Conservation (phyloP, 2,888 invertebrate species). For the Apocheima hispidaria region DNA sequence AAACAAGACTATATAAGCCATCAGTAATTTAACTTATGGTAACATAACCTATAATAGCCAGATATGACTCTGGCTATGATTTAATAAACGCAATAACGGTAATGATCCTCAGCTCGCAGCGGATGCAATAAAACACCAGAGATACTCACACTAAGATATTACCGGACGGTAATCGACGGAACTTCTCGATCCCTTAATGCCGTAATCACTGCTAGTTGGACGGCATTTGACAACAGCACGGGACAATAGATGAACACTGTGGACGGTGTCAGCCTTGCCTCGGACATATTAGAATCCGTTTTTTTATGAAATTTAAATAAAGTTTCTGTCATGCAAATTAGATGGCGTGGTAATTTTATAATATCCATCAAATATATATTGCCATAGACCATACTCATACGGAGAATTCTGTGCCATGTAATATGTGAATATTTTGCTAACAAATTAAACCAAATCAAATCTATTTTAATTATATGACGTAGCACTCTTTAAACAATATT, state of each 20-base stretch:
- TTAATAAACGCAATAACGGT: slow-evolving; percentile 35
- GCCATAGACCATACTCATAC: no score
- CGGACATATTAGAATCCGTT: neutral
- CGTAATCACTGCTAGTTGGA: slow-evolving; percentile 13
- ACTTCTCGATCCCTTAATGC: slow-evolving; percentile 21
- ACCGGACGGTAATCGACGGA: slow-evolving; percentile 26
- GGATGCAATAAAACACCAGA: slow-evolving; percentile 34
- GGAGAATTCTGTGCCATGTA: no score
- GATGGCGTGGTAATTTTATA: no score
- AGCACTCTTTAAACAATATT: no score
- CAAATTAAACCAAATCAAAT: no score
- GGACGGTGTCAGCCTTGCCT: no score
- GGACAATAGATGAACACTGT: neutral
- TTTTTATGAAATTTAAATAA: no score
- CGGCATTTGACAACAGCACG: slow-evolving; percentile 14
- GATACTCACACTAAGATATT: slow-evolving; percentile 14
- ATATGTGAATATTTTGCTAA: no score
- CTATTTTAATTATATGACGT: no score
- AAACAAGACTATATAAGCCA: neutral
- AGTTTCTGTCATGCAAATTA: no score
- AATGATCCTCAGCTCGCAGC: slow-evolving; percentile 22
- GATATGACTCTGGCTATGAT: slow-evolving; percentile 26
- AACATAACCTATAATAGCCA: slow-evolving; percentile 23
- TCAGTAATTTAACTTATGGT: neutral
- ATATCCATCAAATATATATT: no score